These are phyloP conservation scores for Rhysida immarginata DNA, from an alignment of 1,140 invertebrate genomes.

Conservation along the genomic window DNA sequence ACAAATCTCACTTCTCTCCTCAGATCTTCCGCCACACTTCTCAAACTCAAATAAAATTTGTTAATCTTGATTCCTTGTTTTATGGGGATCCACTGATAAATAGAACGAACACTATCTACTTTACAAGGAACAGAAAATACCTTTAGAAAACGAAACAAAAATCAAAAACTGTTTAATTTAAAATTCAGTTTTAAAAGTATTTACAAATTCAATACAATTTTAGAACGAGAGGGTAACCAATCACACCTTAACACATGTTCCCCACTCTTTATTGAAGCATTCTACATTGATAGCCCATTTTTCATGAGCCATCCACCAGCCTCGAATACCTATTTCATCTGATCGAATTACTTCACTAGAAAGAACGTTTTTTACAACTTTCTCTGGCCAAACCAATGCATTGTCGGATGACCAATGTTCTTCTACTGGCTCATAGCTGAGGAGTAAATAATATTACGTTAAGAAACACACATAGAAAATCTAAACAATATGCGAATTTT, in stretches of 20 bases:
- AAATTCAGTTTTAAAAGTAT: too few relatives aligned
- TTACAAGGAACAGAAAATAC: conserved; percentile 18
- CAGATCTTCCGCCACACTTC: conserved; percentile 16
- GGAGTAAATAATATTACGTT: too few relatives aligned
- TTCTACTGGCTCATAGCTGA: too few relatives aligned
- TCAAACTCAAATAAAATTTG: conserved; percentile 15
- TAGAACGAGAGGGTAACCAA: too few relatives aligned
- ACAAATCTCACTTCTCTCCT: conserved; percentile 15
- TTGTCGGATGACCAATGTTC: too few relatives aligned
- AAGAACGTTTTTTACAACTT: conserved; percentile 13
- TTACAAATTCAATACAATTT: too few relatives aligned
- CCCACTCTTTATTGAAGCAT: conserved; percentile 18
- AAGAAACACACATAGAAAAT: too few relatives aligned
- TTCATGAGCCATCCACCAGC: conserved; percentile 21
- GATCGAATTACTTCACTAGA: conserved; percentile 12
- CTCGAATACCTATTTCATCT: conserved; percentile 13
- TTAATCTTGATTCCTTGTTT: conserved; percentile 4
- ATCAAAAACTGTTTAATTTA: too few relatives aligned
- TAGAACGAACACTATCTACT: conserved; percentile 16
- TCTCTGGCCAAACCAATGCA: not conserved
- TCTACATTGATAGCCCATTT: conserved; percentile 16
- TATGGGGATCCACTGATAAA: conserved; percentile 20
- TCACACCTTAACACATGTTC: conserved; percentile 17
- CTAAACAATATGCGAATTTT: too few relatives aligned
- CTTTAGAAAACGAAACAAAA: conserved; percentile 14